Evolutionary conservation across 1,140 invertebrate species (phyloP).

Genomic region (Papilio polyxenes): DNA sequence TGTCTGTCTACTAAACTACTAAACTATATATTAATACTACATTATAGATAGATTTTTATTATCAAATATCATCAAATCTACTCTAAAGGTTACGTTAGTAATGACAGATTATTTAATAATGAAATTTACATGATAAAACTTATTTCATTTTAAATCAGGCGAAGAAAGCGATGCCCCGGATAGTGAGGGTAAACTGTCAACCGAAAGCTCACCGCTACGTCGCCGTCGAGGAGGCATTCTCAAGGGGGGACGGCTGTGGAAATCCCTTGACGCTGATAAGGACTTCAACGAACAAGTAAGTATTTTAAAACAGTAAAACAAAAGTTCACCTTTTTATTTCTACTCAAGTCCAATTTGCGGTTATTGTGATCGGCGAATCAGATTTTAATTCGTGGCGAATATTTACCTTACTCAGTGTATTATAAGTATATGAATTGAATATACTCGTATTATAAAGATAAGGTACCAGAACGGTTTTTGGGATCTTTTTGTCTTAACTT

Average conservation of each 20-base stretch:
- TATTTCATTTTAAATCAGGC: conserved; percentile 43
- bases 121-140: conserved; percentile 4
- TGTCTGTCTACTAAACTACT: too few species aligned
- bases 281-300: conserved; percentile 67
- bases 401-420: too few species aligned
- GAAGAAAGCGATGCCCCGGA: conserved; percentile 72
- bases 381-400: too few species aligned
- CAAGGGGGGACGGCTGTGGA: conserved; percentile 73
- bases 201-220: conserved; percentile 64
- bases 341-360: neutral
- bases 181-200: conserved; percentile 61
- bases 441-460: too few species aligned
- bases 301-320: conserved; percentile 1
- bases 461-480: too few species aligned
- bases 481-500: too few species aligned
- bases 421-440: too few species aligned
- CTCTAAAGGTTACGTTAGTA: too few species aligned
- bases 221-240: conserved; percentile 70
- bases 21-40: too few species aligned
- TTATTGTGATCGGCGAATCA: too few species aligned
- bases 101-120: neutral
- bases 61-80: too few species aligned
- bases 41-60: too few species aligned
- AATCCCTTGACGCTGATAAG: conserved; percentile 71
- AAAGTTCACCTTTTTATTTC: neutral